phyloP scores from a whole-genome alignment of 2,113 vertebrate genomes.

The Calonectris borealis region DNA sequence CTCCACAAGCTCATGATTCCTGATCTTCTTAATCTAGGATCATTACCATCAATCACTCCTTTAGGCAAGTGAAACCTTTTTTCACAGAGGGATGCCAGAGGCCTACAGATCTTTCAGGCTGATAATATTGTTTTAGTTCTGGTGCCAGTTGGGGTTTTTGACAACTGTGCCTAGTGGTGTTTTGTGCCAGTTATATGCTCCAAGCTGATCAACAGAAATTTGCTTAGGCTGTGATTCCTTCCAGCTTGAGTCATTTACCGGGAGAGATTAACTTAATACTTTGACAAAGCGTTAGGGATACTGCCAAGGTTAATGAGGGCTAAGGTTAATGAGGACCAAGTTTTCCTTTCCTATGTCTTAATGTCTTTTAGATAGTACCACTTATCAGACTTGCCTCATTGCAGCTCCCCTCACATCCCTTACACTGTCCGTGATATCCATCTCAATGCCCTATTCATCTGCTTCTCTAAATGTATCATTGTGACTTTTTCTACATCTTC shows the following conservation, averaged over 20 bases:
- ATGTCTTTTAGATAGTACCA: background rate
- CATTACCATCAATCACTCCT: slow-evolving; percentile 19
- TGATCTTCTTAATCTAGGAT: slow-evolving; percentile 48
- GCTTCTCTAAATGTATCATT: background rate
- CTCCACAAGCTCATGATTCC: background rate
- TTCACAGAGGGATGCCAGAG: background rate
- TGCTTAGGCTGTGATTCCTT: background rate
- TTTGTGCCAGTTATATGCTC: background rate
- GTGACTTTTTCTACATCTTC: background rate
- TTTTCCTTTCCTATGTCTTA: background rate
- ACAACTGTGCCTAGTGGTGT: background rate
- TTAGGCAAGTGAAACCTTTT: background rate
- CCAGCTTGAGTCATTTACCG: background rate
- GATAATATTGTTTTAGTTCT: background rate
- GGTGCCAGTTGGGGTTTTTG: background rate
- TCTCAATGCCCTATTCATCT: background rate
- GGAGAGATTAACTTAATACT: slow-evolving; percentile 34
- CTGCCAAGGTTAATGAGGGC: background rate
- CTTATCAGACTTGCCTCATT: background rate
- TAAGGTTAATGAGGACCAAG: background rate
- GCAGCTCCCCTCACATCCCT: background rate
- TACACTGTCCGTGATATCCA: background rate
- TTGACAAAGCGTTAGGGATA: background rate
- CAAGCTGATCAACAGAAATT: background rate
- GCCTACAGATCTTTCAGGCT: background rate